Evolutionary conservation across 1,140 invertebrate species (phyloP), one percentile per base, ranked within the genome.

Genomic region (Odontomachus brunneus): DNA sequence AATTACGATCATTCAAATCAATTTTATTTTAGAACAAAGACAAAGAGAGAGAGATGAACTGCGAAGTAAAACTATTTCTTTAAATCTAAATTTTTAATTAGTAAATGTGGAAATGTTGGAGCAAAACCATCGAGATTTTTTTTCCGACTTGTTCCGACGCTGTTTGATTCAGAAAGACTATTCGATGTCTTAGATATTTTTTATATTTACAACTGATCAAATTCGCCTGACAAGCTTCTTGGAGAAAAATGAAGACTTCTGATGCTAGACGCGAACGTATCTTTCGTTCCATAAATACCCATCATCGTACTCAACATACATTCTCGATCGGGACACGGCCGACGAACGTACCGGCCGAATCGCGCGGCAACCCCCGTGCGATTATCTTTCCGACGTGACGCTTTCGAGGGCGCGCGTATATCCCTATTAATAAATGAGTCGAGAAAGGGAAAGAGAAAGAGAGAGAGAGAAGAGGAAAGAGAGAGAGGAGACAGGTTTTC

Each of bases 351-450:
- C 15, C 19, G n/a, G 22, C 12, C 7, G n/a, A 75, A 51, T 62
- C 51, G 66, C 62, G 15, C n/a, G 26, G 29, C n/a, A 65, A 66
- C 7, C 14, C 24, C 19, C 38, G 19, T 19, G 17, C 29, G 51
- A 78, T 78, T 78, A 78, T 78, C 63, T 55, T 22, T 57, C 14
- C 12, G 22, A 63, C 29, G 24, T 60, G 17, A 76, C 15, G 15
- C 65, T 78, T 44, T 78, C 65, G 53, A 69, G 65, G 51, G 29
- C 53, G 33, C 24, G 22, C 51, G 14, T 51, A 78, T 26, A 59
- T 71, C n/a, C 22, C 48, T 82, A 82, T 65, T 82, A 82, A 82
- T 78, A 82, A 82, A 82, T 65, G 72, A 82, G 48, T 76, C 51
- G 19, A 55, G 24, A 44, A n/a, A 80, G 12, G 62, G 60, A 75